phyloP scores from a whole-genome alignment of 2,113 vertebrate genomes.

The Phalacrocorax carbo region DNA sequence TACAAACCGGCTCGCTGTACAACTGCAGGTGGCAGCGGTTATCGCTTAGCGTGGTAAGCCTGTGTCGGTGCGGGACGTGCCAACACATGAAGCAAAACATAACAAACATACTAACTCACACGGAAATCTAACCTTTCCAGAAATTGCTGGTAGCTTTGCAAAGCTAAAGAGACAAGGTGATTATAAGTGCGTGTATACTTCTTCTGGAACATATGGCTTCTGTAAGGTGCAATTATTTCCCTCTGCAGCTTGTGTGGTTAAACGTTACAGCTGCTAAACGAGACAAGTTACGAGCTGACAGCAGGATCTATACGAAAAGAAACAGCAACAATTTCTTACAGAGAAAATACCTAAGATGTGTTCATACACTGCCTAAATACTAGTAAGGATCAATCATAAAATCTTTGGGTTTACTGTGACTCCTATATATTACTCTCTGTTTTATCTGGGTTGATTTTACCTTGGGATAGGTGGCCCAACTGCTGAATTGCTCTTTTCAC shows the following conservation, averaged over 20 bases:
- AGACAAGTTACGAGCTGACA: background rate
- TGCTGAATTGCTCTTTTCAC: background rate
- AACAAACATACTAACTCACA: background rate
- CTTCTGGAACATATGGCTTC: background rate
- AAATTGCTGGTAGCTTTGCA: background rate
- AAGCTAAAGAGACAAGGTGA: constrained; percentile 20
- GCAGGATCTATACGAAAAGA: constrained; percentile 14
- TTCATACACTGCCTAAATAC: background rate
- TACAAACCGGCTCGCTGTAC: background rate
- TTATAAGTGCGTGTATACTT: background rate
- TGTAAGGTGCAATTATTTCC: constrained; percentile 18
- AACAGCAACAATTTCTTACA: constrained; percentile 17
- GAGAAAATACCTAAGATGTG: background rate
- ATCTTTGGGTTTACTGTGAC: background rate
- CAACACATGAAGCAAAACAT: background rate
- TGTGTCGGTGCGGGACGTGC: background rate
- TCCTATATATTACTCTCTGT: background rate
- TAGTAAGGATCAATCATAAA: background rate
- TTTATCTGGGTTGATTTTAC: background rate
- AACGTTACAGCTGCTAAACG: constrained; percentile 34
- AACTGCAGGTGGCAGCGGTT: background rate
- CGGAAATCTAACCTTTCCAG: background rate
- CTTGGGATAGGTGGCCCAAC: background rate
- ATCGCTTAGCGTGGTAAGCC: background rate
- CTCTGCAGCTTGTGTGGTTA: constrained; percentile 21